Percentiles rank a stretch among this genome's conserved stretches.
Conservation (phyloP, 2,113 vertebrate genomes). For the Platysternon megacephalum region DNA sequence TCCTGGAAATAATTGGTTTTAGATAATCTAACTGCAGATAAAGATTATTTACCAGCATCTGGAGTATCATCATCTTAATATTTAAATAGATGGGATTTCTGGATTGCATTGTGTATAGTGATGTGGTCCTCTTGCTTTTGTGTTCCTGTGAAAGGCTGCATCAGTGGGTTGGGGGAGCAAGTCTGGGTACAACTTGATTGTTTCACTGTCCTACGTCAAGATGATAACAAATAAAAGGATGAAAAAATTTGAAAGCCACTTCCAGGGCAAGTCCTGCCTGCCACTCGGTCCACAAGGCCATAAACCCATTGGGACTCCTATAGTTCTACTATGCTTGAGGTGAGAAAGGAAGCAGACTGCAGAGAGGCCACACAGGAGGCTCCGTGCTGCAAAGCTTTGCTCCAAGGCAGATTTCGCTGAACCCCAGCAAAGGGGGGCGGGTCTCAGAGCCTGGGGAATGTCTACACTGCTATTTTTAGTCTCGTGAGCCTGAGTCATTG, state of each 20-base stretch:
- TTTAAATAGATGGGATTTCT: not conserved
- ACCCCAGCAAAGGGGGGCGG: no score
- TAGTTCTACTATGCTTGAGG: not conserved
- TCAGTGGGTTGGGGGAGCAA: not conserved
- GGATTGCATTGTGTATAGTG: not conserved
- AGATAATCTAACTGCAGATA: not conserved
- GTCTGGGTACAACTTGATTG: not conserved
- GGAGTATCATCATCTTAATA: not conserved
- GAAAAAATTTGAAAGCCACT: not conserved
- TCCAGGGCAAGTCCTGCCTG: not conserved
- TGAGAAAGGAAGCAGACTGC: accelerated
- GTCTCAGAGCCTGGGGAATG: no score
- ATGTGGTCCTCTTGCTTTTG: not conserved
- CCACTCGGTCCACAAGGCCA: not conserved
- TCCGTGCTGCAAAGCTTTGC: accelerated
- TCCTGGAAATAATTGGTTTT: not conserved
- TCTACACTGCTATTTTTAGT: no score
- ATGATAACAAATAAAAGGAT: not conserved
- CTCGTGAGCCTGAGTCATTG: no score
- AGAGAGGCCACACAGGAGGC: not conserved
- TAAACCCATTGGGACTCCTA: not conserved
- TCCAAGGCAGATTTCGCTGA: not conserved
- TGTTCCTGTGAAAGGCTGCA: not conserved
- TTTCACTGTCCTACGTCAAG: not conserved
- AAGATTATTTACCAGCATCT: not conserved